Conservation (phyloP, 2,797 vertebrate species). For the Tenualosa ilisha region DNA sequence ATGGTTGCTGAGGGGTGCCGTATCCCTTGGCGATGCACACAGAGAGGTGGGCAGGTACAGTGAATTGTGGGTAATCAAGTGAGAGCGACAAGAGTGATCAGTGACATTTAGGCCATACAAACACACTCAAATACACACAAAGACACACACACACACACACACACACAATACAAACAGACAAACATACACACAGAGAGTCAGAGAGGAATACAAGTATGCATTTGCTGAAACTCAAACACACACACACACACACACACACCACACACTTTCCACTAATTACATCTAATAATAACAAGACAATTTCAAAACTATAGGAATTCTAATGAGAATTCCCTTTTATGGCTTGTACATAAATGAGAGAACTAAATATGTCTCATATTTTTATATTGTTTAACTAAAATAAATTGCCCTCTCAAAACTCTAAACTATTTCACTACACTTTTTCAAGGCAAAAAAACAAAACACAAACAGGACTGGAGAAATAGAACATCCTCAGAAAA, state of each 20-base stretch:
- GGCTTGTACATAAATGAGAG: not conserved
- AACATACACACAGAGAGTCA: no score
- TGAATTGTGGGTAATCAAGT: conserved; percentile 45
- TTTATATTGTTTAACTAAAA: not conserved
- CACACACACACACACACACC: not conserved
- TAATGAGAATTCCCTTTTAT: not conserved
- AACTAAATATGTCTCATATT: not conserved
- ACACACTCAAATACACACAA: not conserved
- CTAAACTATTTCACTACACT: not conserved
- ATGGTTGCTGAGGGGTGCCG: not conserved
- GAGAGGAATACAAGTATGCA: no score
- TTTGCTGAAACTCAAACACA: not conserved
- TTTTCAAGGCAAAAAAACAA: not conserved
- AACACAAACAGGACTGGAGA: no score
- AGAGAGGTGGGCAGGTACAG: conserved; percentile 37
- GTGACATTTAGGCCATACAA: conserved; percentile 26
- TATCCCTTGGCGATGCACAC: not conserved
- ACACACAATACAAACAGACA: not conserved
- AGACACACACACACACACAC: not conserved
- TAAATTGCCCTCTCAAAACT: not conserved
- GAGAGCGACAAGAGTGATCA: conserved; percentile 43
- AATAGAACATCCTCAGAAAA: no score
- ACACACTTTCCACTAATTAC: not conserved
- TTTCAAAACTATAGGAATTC: not conserved
- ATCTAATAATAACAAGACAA: not conserved